Evolutionary conservation across 2,797 vertebrate genomes (phyloP).

Genomic region (Rhynchotus rufescens): DNA sequence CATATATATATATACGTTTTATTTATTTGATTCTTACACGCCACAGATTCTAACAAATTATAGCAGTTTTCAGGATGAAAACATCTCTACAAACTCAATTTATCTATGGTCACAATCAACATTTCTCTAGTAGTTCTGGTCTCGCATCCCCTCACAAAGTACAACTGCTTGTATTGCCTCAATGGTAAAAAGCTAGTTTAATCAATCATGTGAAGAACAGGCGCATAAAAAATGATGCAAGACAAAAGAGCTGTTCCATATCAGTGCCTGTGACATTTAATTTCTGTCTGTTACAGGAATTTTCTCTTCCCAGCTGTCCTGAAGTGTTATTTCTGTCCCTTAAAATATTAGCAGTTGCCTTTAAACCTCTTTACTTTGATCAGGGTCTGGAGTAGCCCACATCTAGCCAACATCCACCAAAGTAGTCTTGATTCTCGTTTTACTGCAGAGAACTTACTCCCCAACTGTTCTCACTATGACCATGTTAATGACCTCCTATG

Average conservation of each 20-base stretch:
- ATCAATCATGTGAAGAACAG: background rate
- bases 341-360: background rate
- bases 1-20: background rate
- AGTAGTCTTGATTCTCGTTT: background rate
- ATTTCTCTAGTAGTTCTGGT: background rate
- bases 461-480: background rate
- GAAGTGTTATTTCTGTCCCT: background rate
- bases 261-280: background rate
- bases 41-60: background rate
- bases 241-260: background rate
- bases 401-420: background rate
- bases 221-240: background rate
- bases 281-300: background rate
- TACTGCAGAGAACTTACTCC: background rate
- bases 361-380: background rate
- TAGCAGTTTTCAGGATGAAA: background rate
- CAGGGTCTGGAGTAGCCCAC: background rate
- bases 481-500: background rate
- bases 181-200: background rate
- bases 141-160: rapidly evolving
- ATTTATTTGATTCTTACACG: background rate
- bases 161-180: background rate
- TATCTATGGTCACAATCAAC: background rate
- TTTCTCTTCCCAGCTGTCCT: background rate
- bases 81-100: background rate